These are phyloP conservation scores for Artibeus lituratus DNA, from an alignment of 2,797 vertebrate species.

Conservation along the genomic window DNA sequence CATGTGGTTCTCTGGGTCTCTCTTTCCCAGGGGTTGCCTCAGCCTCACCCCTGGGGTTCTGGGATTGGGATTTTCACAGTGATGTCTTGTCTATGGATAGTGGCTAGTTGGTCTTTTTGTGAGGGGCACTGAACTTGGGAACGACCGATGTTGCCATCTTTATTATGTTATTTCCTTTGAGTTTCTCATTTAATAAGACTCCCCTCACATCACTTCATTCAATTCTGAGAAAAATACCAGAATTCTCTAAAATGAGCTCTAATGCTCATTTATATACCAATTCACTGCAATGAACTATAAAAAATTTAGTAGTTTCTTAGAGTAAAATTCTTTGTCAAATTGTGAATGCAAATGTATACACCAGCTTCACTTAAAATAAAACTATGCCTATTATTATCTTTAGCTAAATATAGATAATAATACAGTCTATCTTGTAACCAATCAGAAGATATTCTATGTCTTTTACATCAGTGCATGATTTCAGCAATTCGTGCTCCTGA, in stretches of 20 bases:
- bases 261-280: not conserved
- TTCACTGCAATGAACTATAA: not conserved
- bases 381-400: not conserved
- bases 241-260: not conserved
- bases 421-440: not conserved
- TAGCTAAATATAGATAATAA: not conserved
- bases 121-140: not conserved
- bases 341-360: not conserved
- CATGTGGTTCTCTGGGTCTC: not conserved
- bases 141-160: not conserved
- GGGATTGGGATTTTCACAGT: not conserved
- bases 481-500: not conserved
- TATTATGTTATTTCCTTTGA: not conserved
- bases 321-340: not conserved
- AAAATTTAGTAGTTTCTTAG: not conserved
- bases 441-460: not conserved
- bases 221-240: not conserved
- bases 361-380: not conserved
- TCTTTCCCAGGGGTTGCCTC: not conserved
- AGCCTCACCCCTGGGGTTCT: not conserved
- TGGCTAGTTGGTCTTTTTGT: not conserved
- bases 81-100: not conserved
- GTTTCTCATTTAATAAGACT: not conserved
- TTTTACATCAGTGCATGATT: not conserved
- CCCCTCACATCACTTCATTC: not conserved